Evolutionary conservation across 1,140 invertebrate genomes (phyloP).

Genomic region (Hylaeus anthracinus): DNA sequence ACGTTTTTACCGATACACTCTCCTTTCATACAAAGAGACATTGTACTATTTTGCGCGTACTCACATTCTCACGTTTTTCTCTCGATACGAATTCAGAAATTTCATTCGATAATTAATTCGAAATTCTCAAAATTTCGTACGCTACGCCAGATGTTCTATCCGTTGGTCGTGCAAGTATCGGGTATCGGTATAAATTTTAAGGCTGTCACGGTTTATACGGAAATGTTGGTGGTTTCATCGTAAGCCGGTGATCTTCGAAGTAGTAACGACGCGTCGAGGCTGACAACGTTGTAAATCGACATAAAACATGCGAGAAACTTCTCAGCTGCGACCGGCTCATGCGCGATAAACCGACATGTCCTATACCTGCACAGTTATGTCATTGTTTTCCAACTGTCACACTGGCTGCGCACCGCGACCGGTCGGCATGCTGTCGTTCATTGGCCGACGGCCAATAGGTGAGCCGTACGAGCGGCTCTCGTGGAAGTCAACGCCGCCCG

Average conservation of each 20-base stretch:
- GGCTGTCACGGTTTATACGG: not conserved
- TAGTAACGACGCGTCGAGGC: constrained; percentile 11
- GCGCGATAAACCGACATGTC: constrained; percentile 39
- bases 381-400: constrained; percentile 67
- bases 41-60: not conserved
- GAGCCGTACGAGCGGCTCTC: constrained; percentile 48
- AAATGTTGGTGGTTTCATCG: constrained; percentile 6
- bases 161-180: not conserved
- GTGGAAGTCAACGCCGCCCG: constrained; percentile 62
- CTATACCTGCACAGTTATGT: constrained; percentile 53
- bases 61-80: not conserved
- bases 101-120: too few species aligned
- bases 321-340: constrained; percentile 50
- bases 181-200: not conserved
- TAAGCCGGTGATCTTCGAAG: constrained; percentile 11
- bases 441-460: constrained; percentile 66
- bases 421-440: constrained; percentile 63
- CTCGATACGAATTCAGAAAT: too few species aligned
- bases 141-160: not conserved
- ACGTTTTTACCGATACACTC: constrained; percentile 16
- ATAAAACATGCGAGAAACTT: constrained; percentile 37
- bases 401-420: constrained; percentile 52
- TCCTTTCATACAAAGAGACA: too few species aligned
- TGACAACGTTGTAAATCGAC: constrained; percentile 43
- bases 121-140: not conserved